phyloP scores from a whole-genome alignment of 2,888 invertebrate species.

The Nymphalis urticae region DNA sequence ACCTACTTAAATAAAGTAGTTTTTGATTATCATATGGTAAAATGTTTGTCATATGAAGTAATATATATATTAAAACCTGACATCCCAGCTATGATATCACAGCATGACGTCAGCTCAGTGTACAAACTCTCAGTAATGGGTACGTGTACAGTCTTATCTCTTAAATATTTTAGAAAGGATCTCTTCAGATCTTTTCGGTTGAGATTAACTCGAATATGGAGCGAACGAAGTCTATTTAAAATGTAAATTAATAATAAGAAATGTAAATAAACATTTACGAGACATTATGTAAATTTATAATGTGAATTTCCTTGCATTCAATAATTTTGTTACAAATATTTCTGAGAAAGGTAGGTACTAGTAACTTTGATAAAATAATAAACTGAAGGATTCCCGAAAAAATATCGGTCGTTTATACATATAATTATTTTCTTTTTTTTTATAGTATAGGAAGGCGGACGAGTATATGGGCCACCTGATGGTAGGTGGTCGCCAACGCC shows the following conservation, averaged over 20 bases:
- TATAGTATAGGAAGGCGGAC: too few species aligned
- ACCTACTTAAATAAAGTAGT: too few species aligned
- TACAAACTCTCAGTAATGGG: not conserved
- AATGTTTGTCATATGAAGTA: not conserved
- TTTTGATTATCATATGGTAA: not conserved
- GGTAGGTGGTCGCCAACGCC: too few species aligned
- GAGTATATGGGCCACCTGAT: too few species aligned
- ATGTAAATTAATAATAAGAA: conserved; percentile 9
- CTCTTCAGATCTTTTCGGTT: not conserved
- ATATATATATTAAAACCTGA: not conserved
- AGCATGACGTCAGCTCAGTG: not conserved
- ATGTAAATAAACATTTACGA: not conserved
- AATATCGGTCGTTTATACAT: too few species aligned
- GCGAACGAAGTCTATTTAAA: not conserved
- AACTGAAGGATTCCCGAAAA: too few species aligned
- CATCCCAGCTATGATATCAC: not conserved
- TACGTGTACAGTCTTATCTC: not conserved
- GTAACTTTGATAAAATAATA: too few species aligned
- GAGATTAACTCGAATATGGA: conserved; percentile 1
- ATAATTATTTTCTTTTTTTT: too few species aligned
- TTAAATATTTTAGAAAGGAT: conserved; percentile 1
- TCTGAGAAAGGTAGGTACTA: too few species aligned
- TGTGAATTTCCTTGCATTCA: not conserved
- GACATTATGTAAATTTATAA: not conserved
- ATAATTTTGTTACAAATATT: not conserved